phyloP scores from a whole-genome alignment of 1,140 invertebrate species.

The Chironomus tepperi region DNA sequence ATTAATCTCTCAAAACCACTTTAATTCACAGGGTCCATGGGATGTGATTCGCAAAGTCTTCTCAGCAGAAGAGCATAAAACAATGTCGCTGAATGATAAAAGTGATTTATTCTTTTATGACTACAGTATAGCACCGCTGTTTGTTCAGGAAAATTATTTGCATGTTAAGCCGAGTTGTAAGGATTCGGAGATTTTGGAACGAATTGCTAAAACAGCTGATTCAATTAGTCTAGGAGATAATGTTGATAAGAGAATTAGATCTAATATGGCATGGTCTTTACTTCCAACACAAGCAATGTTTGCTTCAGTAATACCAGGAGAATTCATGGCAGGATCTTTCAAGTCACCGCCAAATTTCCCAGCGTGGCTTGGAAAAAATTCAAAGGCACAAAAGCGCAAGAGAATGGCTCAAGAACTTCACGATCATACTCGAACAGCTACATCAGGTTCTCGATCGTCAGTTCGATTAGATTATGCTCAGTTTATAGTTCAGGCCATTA shows the following conservation, averaged over 20 bases:
- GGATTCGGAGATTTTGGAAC: conserved; percentile 51
- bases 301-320: conserved; percentile 83
- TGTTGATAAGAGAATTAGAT: conserved; percentile 72
- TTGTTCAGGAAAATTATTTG: conserved; percentile 97
- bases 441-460: conserved; percentile 65
- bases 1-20: not conserved
- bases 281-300: conserved; percentile 86
- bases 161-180: conserved; percentile 53
- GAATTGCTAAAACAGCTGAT: conserved; percentile 71
- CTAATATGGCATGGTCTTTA: conserved; percentile 75
- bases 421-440: conserved; percentile 72
- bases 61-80: conserved; percentile 66
- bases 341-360: conserved; percentile 81
- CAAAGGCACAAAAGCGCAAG: conserved; percentile 68
- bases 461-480: conserved; percentile 76
- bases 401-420: conserved; percentile 75
- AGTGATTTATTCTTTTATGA: conserved; percentile 93
- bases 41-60: conserved; percentile 89
- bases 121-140: conserved; percentile 88
- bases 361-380: conserved; percentile 92
- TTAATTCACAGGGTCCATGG: conserved; percentile 67
- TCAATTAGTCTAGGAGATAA: conserved; percentile 79
- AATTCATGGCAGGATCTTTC: conserved; percentile 70
- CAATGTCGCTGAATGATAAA: conserved; percentile 78
- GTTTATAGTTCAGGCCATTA: conserved; percentile 59